A percentile compares a stretch with the other conserved stretches of the same genome.
Evolutionary conservation across 2,113 vertebrate species (phyloP).

Genomic region (Hystrix cristata): DNA sequence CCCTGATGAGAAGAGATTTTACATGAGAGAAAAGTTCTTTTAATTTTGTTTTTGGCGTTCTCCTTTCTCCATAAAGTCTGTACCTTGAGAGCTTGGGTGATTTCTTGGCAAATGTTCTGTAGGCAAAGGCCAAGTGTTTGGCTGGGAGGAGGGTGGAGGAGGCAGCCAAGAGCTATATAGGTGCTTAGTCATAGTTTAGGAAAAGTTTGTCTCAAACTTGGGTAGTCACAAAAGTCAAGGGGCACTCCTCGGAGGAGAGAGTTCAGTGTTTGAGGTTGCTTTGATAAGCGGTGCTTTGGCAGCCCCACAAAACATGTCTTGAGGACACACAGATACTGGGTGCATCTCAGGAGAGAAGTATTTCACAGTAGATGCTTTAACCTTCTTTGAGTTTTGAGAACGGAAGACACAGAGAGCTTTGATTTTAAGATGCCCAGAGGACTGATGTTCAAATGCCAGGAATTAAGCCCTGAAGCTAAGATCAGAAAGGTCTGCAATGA

Average conservation of each 20-base stretch:
- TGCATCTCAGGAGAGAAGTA: background rate
- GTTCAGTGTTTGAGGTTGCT: background rate
- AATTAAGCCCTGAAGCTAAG: background rate
- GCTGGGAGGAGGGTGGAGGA: background rate
- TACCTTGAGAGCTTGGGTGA: constrained; percentile 37
- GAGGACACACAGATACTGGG: background rate
- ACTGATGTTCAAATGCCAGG: background rate
- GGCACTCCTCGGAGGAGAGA: constrained; percentile 35
- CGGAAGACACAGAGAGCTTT: background rate
- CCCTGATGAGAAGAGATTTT: constrained; percentile 45
- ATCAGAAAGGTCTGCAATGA: background rate
- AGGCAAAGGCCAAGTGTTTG: constrained; percentile 32
- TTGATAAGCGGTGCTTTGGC: constrained; percentile 6
- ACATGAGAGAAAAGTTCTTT: constrained; percentile 40
- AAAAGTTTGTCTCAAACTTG: background rate
- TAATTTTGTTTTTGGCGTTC: constrained; percentile 49
- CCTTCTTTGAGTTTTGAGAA: constrained; percentile 21
- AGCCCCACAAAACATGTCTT: background rate
- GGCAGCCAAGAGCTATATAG: background rate
- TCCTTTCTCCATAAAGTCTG: constrained; percentile 34
- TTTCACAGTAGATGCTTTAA: background rate
- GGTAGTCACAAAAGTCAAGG: background rate
- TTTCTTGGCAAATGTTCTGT: constrained; percentile 59
- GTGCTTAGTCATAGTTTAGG: constrained; percentile 55
- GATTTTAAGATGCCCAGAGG: background rate